Percentiles rank a stretch among this genome's conserved stretches.
Conservation (phyloP, 2,797 vertebrate species). For the Loris lydekkerianus region DNA sequence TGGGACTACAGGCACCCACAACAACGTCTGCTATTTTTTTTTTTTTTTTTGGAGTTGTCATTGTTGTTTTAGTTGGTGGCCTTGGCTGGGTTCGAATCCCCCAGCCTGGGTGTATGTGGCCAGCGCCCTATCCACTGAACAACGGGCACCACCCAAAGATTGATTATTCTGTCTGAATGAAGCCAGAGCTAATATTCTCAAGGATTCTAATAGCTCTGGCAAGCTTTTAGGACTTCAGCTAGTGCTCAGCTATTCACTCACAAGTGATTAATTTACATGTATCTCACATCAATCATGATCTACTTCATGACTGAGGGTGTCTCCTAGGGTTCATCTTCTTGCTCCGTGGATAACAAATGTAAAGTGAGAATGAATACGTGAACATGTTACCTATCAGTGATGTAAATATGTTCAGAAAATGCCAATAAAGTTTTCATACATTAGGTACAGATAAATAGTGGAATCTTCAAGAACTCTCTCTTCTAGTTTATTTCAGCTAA, state of each 20-base stretch:
- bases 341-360: neutral
- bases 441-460: neutral
- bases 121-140: too few species aligned
- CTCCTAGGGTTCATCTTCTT: neutral
- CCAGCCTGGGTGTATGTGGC: too few species aligned
- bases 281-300: neutral
- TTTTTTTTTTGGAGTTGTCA: too few species aligned
- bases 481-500: neutral
- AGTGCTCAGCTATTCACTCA: neutral
- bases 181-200: neutral
- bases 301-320: neutral
- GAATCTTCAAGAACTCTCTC: neutral
- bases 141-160: neutral
- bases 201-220: neutral
- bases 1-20: too few species aligned
- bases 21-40: too few species aligned
- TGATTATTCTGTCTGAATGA: neutral
- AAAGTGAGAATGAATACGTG: neutral
- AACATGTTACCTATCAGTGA: neutral
- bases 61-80: too few species aligned
- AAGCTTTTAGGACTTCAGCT: neutral
- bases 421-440: neutral
- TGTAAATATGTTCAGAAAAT: neutral
- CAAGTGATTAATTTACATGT: neutral
- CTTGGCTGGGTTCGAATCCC: too few species aligned